Percentiles rank a stretch among this genome's conserved stretches.
These are phyloP conservation scores for Leptinotarsa lineolata DNA, from an alignment of 1,140 invertebrate genomes.

Conservation along the genomic window DNA sequence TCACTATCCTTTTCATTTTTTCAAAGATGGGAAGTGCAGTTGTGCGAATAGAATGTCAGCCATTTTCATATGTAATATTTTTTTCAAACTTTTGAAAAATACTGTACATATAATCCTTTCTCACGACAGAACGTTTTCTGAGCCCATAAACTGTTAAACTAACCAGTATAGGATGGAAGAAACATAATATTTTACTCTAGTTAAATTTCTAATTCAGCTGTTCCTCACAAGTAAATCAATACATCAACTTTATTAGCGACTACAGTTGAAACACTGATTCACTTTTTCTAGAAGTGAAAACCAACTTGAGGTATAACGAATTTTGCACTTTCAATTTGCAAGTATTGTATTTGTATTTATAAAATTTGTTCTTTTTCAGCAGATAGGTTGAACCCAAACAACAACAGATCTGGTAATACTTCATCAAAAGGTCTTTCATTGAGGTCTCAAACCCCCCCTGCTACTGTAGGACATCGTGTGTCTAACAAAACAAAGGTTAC, in stretches of 20 bases:
- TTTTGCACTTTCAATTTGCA: neutral
- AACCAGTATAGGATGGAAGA: neutral
- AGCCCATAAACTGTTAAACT: neutral
- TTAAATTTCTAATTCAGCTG: too few species aligned
- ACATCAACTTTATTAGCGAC: too few species aligned
- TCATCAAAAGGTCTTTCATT: slow-evolving; percentile 53
- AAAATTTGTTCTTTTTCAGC: slow-evolving; percentile 11
- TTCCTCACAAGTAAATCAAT: too few species aligned
- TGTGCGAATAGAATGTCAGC: neutral
- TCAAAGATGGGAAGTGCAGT: slow-evolving; percentile 13
- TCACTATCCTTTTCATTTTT: slow-evolving; percentile 24
- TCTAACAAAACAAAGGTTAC: slow-evolving; percentile 68
- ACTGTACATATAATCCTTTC: neutral
- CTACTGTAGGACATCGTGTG: slow-evolving; percentile 61
- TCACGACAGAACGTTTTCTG: neutral
- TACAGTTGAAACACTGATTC: too few species aligned
- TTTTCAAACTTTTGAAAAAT: neutral
- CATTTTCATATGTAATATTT: neutral
- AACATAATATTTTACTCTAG: too few species aligned
- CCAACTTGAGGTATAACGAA: too few species aligned
- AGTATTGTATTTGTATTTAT: neutral
- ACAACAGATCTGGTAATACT: slow-evolving; percentile 32
- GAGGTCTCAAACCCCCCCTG: slow-evolving; percentile 51
- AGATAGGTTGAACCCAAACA: slow-evolving; percentile 25
- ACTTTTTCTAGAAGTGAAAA: too few species aligned